Evolutionary conservation across 1,140 invertebrate genomes (phyloP).

Genomic region (Solenopsis fugax): DNA sequence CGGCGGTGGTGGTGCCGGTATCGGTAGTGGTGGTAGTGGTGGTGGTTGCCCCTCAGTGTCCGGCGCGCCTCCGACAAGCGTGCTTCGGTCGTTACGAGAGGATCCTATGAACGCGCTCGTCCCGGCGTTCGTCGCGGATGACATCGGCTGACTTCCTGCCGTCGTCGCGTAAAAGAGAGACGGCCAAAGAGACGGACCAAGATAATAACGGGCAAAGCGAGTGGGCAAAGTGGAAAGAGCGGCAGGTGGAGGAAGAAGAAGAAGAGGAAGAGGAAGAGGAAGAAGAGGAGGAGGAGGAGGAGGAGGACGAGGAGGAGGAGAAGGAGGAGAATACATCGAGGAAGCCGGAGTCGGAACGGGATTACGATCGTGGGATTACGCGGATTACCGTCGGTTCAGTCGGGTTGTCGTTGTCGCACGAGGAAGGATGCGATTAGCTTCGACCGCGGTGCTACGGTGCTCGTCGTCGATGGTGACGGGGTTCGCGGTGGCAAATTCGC

Average conservation of each 20-base stretch:
- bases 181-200: neutral
- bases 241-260: neutral
- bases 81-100: constrained; percentile 81
- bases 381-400: neutral
- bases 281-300: neutral
- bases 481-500: constrained; percentile 6
- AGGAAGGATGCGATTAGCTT: constrained; percentile 51
- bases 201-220: constrained; percentile 12
- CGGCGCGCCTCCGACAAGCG: constrained; percentile 86
- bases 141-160: constrained; percentile 61
- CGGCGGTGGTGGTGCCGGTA: constrained; percentile 66
- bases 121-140: constrained; percentile 66
- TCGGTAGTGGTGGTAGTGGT: constrained; percentile 73
- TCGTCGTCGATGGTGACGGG: constrained; percentile 25
- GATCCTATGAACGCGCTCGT: constrained; percentile 65
- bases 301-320: neutral
- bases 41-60: constrained; percentile 86
- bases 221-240: constrained; percentile 25
- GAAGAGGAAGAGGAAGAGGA: neutral
- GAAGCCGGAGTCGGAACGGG: constrained; percentile 24
- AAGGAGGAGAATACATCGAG: neutral
- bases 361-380: constrained; percentile 27
- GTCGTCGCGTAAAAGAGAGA: constrained; percentile 46
- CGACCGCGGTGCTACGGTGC: neutral
- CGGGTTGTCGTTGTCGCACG: neutral